A percentile compares a stretch with the other conserved stretches of the same genome.
Conservation (phyloP, 2,113 vertebrate species). For the Carassius auratus region DNA sequence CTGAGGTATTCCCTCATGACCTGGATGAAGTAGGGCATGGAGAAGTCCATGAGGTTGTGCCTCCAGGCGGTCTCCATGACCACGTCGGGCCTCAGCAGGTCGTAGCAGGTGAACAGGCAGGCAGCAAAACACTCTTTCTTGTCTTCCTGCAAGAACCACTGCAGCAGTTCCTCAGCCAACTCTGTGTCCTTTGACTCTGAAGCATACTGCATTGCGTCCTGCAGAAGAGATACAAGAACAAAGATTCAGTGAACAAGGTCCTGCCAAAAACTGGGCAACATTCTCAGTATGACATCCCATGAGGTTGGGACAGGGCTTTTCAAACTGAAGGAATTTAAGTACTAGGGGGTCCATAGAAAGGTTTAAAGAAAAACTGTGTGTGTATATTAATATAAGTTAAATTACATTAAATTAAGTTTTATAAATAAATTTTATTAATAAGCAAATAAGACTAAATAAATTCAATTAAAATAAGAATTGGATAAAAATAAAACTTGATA, state of each 20-base stretch:
- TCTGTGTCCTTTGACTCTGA: conserved; percentile 98
- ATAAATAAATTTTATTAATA: no score
- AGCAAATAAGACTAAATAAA: no score
- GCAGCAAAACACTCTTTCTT: conserved; percentile 98
- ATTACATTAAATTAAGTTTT: no score
- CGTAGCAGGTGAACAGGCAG: conserved; percentile 97
- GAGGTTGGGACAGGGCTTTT: no score
- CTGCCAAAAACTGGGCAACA: background rate
- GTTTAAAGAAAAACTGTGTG: no score
- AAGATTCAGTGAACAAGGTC: background rate
- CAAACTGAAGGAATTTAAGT: background rate
- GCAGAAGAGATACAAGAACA: conserved; percentile 17
- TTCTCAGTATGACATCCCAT: background rate
- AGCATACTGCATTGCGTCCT: conserved; percentile 99
- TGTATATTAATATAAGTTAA: no score
- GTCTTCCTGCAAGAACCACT: conserved; percentile 96
- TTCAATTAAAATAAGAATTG: no score
- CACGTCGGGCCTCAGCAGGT: conserved; percentile 94
- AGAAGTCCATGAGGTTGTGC: conserved; percentile 99
- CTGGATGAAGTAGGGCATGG: conserved; percentile 99
- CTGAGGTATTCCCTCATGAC: conserved; percentile 98
- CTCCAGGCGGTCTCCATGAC: conserved; percentile 98
- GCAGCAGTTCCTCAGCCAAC: conserved; percentile 94
- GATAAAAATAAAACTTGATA: no score
- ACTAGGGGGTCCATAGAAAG: background rate